These are phyloP conservation scores for Conus ventricosus DNA, from an alignment of 1,140 invertebrate species.

Conservation along the genomic window DNA sequence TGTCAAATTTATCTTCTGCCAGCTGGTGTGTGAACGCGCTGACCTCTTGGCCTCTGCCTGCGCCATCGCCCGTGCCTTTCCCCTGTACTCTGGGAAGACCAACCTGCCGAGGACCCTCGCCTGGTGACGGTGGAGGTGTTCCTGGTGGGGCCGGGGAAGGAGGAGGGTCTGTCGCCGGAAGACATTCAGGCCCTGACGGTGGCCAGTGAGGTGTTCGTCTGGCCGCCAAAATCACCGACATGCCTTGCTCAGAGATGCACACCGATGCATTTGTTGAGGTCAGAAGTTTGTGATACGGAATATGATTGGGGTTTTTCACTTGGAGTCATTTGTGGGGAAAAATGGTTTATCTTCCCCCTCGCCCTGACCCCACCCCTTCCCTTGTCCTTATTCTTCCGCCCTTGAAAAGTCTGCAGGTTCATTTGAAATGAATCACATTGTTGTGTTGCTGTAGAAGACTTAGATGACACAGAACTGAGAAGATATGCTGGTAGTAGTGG, in stretches of 20 bases:
- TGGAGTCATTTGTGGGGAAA: not conserved
- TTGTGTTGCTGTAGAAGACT: no score
- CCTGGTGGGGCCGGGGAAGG: constrained; percentile 73
- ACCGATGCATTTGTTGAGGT: constrained; percentile 87
- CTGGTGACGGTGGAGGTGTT: constrained; percentile 80
- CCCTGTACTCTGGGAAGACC: constrained; percentile 82
- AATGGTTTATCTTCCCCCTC: no score
- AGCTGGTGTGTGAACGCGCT: constrained; percentile 86
- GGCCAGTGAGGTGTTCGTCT: constrained; percentile 81
- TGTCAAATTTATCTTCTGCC: constrained; percentile 9
- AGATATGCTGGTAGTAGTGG: no score
- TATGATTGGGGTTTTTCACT: not conserved
- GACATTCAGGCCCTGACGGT: constrained; percentile 81
- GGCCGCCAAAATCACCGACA: constrained; percentile 88
- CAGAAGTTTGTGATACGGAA: constrained; percentile 30
- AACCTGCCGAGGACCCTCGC: constrained; percentile 50
- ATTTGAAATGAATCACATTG: no score
- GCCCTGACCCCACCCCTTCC: no score
- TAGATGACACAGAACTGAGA: no score
- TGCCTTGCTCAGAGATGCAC: constrained; percentile 89
- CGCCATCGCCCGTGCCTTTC: constrained; percentile 87
- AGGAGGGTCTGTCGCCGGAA: constrained; percentile 74
- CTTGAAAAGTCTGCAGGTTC: no score
- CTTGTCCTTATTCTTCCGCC: no score
- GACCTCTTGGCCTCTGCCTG: constrained; percentile 86